Percentiles rank a stretch among this genome's conserved stretches.
Conservation (phyloP, 37 sponge, comb jelly and placozoan genomes). For the Hormiphora californensis region DNA sequence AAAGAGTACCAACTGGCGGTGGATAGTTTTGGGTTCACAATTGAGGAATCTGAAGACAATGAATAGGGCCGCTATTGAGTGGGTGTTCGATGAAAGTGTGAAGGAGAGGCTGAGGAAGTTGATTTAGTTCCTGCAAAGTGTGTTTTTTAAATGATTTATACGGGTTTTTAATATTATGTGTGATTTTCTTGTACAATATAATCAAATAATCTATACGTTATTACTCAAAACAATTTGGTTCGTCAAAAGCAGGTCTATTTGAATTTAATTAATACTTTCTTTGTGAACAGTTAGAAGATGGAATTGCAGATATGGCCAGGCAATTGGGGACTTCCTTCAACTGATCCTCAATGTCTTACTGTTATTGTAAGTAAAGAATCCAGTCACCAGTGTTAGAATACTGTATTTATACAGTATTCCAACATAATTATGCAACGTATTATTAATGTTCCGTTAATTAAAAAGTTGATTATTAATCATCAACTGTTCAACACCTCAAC, state of each 20-base stretch:
- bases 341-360: constrained; percentile 30
- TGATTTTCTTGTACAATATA: no score
- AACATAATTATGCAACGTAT: background rate
- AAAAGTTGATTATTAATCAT: background rate
- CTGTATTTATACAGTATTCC: background rate
- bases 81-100: constrained; percentile 24
- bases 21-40: background rate
- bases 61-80: background rate
- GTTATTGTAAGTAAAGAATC: constrained; percentile 26
- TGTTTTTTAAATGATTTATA: no score
- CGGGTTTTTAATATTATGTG: no score
- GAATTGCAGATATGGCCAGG: constrained; percentile 24
- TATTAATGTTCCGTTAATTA: background rate
- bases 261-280: no score
- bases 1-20: constrained; percentile 1
- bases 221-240: no score
- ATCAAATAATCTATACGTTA: no score
- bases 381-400: background rate
- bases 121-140: background rate
- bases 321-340: constrained; percentile 31
- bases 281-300: no score
- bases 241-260: no score
- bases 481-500: no score
- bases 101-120: background rate
- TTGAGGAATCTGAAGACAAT: background rate